phyloP scores from a whole-genome alignment of 1,140 invertebrate genomes.

The Bombus haemorrhoidalis region DNA sequence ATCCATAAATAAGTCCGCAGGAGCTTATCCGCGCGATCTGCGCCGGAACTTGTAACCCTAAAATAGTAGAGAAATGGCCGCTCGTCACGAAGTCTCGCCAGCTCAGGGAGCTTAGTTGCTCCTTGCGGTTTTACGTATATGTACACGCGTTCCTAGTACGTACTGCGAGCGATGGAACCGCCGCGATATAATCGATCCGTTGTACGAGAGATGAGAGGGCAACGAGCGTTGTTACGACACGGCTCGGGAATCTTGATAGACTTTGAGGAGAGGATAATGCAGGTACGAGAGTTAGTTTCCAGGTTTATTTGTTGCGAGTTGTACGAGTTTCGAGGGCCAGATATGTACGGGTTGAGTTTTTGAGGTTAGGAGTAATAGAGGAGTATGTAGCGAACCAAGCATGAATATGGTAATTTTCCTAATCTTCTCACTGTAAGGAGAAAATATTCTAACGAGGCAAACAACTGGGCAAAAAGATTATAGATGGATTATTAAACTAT shows the following conservation, averaged over 20 bases:
- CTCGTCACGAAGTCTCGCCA: conserved; percentile 63
- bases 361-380: no score
- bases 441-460: no score
- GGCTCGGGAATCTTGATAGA: conserved; percentile 51
- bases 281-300: neutral
- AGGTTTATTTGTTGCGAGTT: neutral
- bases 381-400: no score
- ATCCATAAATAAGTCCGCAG: conserved; percentile 66
- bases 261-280: neutral
- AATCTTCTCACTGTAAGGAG: no score
- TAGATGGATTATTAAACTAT: neutral
- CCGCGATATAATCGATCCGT: conserved; percentile 62
- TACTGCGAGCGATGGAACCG: conserved; percentile 34
- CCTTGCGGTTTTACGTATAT: conserved; percentile 42
- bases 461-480: no score
- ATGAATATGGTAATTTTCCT: no score
- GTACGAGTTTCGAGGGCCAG: neutral
- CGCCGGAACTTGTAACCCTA: conserved; percentile 66
- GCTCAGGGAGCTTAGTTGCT: neutral
- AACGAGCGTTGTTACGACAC: conserved; percentile 57
- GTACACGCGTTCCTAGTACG: conserved; percentile 31
- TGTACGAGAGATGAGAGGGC: conserved; percentile 52
- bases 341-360: no score
- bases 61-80: conserved; percentile 65
- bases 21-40: conserved; percentile 63